Evolutionary conservation across 2,888 invertebrate species (phyloP), one percentile per base, ranked within the genome.

Genomic region (Catonia carolina): DNA sequence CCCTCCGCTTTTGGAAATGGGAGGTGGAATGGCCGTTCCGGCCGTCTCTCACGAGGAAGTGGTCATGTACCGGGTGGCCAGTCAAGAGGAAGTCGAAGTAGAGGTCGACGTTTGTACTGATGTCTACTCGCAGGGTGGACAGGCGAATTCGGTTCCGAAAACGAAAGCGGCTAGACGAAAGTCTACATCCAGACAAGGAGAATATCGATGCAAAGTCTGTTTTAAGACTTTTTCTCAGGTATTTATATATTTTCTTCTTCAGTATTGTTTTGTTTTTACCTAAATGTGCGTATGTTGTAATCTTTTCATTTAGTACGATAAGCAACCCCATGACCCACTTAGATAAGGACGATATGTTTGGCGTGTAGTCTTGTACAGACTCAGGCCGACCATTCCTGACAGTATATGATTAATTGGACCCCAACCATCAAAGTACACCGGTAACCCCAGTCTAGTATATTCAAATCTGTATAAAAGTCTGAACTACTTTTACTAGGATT

Each of bases 151-250:
- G 49, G 20, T 33, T 1, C 51, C n/a, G 18, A 36, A 20, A 45
- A 51, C 37, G 12, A 35, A 42, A 1, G 35, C 48, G 17, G 47
- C 36, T 17, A 22, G 20, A 14, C 33, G 23, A 14, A 53, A 57
- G 41, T 48, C 51, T 41, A 14, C 55, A n/a, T 23, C 33, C 14
- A 22, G 58, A 12, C 53, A 60, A 33, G 61, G 61, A 23, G 45
- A 53, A 12, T 58, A 55, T 23, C 33, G 22, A 4, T 63, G 63
- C 41, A 59, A 59, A 58, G 51, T 60, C 12, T 63, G 63, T 53
- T 53, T 36, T 22, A 63, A 60, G 36, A 54, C 60, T 8, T 63
- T 63, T 54, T 57, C 59, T n/a, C 61, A 61, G 59, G 61, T 61
- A 55, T 33, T n/a, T n/a, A n/a, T n/a, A n/a, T n/a, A n/a, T n/a